These are phyloP conservation scores for Drosophila malerkotliana DNA, from an alignment of 1,140 invertebrate species.

Conservation along the genomic window DNA sequence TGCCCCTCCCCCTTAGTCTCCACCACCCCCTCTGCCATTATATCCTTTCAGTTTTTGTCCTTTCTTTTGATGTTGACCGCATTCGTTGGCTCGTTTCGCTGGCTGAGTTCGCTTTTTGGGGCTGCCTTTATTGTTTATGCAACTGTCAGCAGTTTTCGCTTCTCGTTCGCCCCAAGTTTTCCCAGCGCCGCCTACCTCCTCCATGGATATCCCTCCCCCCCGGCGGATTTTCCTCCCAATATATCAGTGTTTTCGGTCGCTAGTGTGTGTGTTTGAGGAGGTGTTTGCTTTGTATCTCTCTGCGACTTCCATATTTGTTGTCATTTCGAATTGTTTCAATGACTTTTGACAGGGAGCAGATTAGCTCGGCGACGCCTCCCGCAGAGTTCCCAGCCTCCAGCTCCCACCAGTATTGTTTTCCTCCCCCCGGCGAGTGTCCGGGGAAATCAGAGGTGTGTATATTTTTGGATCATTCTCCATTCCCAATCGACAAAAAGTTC, in stretches of 20 bases:
- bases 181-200: background rate
- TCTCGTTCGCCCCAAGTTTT: constrained; percentile 48
- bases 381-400: constrained; percentile 1
- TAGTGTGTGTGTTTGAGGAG: constrained; percentile 10
- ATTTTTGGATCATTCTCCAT: constrained; percentile 13
- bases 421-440: constrained; percentile 22
- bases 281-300: constrained; percentile 58
- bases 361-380: constrained; percentile 71
- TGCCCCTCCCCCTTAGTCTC: constrained; percentile 15
- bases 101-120: constrained; percentile 43
- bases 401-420: background rate
- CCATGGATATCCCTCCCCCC: background rate
- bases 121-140: constrained; percentile 76
- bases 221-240: constrained; percentile 3
- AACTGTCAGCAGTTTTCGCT: constrained; percentile 77
- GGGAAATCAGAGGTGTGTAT: constrained; percentile 60
- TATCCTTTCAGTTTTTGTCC: constrained; percentile 13
- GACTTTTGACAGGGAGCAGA: constrained; percentile 77
- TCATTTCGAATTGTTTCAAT: constrained; percentile 79
- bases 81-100: constrained; percentile 51
- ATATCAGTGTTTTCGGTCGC: background rate
- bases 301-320: constrained; percentile 74
- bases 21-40: background rate
- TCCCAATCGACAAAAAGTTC: constrained; percentile 20
- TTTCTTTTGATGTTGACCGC: constrained; percentile 78